phyloP scores from a whole-genome alignment of 2,113 vertebrate genomes.

The Syngnathus typhle region DNA sequence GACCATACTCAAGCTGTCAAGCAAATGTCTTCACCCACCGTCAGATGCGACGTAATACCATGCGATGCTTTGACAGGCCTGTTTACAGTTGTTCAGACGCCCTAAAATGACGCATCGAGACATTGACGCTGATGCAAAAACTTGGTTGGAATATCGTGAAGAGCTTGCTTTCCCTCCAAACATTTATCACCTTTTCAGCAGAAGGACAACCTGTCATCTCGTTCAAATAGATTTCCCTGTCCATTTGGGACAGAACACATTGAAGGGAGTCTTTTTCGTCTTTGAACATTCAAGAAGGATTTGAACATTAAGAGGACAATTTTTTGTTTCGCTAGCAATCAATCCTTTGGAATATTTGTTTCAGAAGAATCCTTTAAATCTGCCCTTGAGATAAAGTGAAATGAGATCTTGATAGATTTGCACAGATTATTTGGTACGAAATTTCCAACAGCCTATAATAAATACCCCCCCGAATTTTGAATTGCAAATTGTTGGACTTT shows the following conservation, averaged over 20 bases:
- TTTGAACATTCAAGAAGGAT: background rate
- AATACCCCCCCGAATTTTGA: no score
- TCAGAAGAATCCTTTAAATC: no score
- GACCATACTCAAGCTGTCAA: slow-evolving; percentile 55
- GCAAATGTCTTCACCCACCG: slow-evolving; percentile 49
- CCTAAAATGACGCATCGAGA: slow-evolving; percentile 13
- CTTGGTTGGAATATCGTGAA: slow-evolving; percentile 19
- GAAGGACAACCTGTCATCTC: background rate
- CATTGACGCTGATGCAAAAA: background rate
- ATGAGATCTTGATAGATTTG: no score
- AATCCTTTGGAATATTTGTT: background rate
- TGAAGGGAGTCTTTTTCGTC: background rate
- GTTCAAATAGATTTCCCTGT: background rate
- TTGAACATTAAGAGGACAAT: background rate
- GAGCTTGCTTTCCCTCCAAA: background rate
- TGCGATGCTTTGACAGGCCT: slow-evolving; percentile 16
- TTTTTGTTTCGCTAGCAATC: background rate
- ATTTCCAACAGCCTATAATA: no score
- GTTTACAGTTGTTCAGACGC: slow-evolving; percentile 20
- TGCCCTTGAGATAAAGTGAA: no score
- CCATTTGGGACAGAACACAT: background rate
- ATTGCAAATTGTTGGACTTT: background rate
- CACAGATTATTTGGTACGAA: no score
- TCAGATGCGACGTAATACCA: slow-evolving; percentile 28
- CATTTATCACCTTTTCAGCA: slow-evolving; percentile 1